These are phyloP conservation scores for Drosophila multiciliata DNA, from an alignment of 2,888 invertebrate genomes.

Conservation along the genomic window DNA sequence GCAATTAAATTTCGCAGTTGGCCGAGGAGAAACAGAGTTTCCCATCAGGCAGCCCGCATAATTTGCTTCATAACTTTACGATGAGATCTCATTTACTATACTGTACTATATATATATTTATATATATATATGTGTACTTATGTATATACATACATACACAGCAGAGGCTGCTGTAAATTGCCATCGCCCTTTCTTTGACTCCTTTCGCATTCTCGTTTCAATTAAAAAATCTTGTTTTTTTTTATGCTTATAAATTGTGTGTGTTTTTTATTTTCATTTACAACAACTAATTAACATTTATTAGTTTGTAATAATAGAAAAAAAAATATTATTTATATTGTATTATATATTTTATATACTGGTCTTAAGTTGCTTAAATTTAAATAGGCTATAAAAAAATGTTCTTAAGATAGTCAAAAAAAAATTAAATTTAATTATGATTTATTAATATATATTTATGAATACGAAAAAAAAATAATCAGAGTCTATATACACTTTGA, in stretches of 20 bases:
- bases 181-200: neutral
- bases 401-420: slow-evolving; percentile 36
- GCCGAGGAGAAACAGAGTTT: neutral
- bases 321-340: slow-evolving; percentile 8
- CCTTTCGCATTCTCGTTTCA: neutral
- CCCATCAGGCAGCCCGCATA: slow-evolving; percentile 40
- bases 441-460: slow-evolving; percentile 5
- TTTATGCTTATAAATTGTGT: slow-evolving; percentile 24
- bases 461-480: slow-evolving; percentile 32
- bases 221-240: neutral
- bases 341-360: slow-evolving; percentile 28
- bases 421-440: neutral
- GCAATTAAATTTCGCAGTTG: slow-evolving; percentile 20
- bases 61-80: slow-evolving; percentile 13
- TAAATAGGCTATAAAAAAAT: slow-evolving; percentile 34
- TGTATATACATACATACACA: neutral
- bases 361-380: slow-evolving; percentile 39
- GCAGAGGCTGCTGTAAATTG: neutral
- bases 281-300: slow-evolving; percentile 66
- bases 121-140: neutral
- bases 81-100: slow-evolving; percentile 2
- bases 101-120: neutral
- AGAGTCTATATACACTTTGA: slow-evolving; percentile 67
- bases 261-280: slow-evolving; percentile 38
- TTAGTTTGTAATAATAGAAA: slow-evolving; percentile 31